phyloP scores from a whole-genome alignment of 30 jellyfish, hydroid and myxozoan species.

The Aurelia aurita complex sp. Pacific region DNA sequence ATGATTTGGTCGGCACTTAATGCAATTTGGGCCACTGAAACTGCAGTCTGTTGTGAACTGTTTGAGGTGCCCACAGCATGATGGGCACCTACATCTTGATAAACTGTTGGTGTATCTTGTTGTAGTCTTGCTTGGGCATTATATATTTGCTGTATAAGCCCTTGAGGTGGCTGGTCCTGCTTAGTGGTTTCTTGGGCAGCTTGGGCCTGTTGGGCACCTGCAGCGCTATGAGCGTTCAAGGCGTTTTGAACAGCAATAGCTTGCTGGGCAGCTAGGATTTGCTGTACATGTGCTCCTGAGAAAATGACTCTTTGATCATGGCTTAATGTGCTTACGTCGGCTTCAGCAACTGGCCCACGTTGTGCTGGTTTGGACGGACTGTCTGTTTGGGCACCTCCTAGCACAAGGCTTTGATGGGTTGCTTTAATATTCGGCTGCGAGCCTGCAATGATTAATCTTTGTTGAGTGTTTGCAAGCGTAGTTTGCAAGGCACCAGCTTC shows the following conservation, averaged over 20 bases:
- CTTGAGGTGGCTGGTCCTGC: neutral
- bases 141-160: neutral
- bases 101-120: neutral
- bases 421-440: neutral
- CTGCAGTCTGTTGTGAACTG: neutral
- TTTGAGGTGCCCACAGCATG: neutral
- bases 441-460: neutral
- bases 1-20: neutral
- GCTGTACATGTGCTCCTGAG: neutral
- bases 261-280: slow-evolving; percentile 20
- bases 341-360: no score
- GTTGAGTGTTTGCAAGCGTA: neutral
- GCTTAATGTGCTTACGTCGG: no score
- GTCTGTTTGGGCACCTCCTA: no score
- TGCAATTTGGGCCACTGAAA: slow-evolving; percentile 14
- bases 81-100: slow-evolving; percentile 2
- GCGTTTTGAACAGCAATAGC: neutral
- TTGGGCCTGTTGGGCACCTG: slow-evolving; percentile 19
- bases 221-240: slow-evolving; percentile 4
- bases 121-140: no score
- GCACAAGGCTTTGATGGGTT: neutral
- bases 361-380: no score
- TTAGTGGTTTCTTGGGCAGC: slow-evolving; percentile 13
- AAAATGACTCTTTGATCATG: no score
- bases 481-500: slow-evolving; percentile 8